These are phyloP conservation scores for Stenolophus ochropezus DNA, from an alignment of 2,888 invertebrate species.

Conservation along the genomic window DNA sequence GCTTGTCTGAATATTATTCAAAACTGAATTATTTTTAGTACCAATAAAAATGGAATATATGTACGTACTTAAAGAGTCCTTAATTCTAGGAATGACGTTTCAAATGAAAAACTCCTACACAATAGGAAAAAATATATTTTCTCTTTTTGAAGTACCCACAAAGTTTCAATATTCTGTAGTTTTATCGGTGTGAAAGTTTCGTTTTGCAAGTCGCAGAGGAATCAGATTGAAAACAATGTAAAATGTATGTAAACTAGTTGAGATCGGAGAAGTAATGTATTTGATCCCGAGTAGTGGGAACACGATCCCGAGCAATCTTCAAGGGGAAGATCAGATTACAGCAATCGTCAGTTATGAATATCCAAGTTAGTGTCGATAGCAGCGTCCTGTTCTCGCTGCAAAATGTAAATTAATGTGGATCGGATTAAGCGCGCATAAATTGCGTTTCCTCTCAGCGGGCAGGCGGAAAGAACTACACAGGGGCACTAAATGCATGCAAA, in stretches of 20 bases:
- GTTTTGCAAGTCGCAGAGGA: background rate
- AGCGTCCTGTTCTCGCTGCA: slow-evolving; percentile 23
- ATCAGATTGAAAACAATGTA: slow-evolving; percentile 1
- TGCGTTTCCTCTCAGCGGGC: slow-evolving; percentile 36
- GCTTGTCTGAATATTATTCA: too few relatives aligned
- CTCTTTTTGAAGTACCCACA: too few relatives aligned
- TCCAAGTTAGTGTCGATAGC: slow-evolving; percentile 37
- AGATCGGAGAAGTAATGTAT: background rate
- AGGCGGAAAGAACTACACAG: slow-evolving; percentile 34
- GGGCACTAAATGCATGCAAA: slow-evolving; percentile 52
- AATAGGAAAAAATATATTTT: too few relatives aligned
- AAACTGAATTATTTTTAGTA: too few relatives aligned
- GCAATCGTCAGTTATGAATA: slow-evolving; percentile 56
- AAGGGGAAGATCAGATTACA: slow-evolving; percentile 53
- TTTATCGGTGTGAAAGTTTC: background rate
- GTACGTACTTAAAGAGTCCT: too few relatives aligned
- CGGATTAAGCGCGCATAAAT: slow-evolving; percentile 56
- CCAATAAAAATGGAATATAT: too few relatives aligned
- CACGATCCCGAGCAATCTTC: slow-evolving; percentile 20
- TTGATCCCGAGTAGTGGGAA: background rate
- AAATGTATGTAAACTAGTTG: slow-evolving; percentile 11
- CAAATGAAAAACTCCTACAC: too few relatives aligned
- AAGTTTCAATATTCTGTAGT: too few relatives aligned
- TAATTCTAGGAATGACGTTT: too few relatives aligned
- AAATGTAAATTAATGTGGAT: slow-evolving; percentile 59